Percentiles rank a stretch among this genome's conserved stretches.
Conservation (phyloP, 1,140 invertebrate genomes). For the Drosophila neocordata region DNA sequence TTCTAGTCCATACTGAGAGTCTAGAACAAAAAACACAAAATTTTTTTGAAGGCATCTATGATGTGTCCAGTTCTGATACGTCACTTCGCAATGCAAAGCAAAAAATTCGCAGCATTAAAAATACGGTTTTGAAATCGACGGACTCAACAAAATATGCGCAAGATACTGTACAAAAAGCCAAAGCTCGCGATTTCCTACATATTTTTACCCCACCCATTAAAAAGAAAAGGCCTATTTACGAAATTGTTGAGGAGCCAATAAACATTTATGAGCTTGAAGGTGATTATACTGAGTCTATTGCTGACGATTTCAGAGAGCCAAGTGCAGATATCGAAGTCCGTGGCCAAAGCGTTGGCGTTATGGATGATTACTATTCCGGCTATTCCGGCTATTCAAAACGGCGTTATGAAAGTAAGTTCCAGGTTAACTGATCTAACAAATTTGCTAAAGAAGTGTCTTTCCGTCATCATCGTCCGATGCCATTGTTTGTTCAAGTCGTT, state of each 20-base stretch:
- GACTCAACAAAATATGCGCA: slow-evolving; percentile 81
- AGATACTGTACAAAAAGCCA: slow-evolving; percentile 82
- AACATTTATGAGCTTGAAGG: slow-evolving; percentile 66
- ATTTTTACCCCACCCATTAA: slow-evolving; percentile 79
- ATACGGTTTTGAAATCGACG: slow-evolving; percentile 73
- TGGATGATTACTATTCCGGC: slow-evolving; percentile 81
- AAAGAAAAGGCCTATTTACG: slow-evolving; percentile 75
- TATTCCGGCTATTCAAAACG: slow-evolving; percentile 66
- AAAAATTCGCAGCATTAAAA: slow-evolving; percentile 81
- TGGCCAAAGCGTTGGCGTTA: slow-evolving; percentile 70
- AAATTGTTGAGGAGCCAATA: slow-evolving; percentile 77
- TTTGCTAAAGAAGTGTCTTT: slow-evolving; percentile 3
- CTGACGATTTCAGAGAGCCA: slow-evolving; percentile 78
- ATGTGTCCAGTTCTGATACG: slow-evolving; percentile 66
- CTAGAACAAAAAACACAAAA: slow-evolving; percentile 79
- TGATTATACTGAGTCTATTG: slow-evolving; percentile 77
- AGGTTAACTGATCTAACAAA: background rate
- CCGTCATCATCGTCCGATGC: slow-evolving; percentile 21
- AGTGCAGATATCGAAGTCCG: slow-evolving; percentile 70
- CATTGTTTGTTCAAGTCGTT: slow-evolving; percentile 4
- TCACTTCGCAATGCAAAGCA: slow-evolving; percentile 79
- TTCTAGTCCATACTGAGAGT: slow-evolving; percentile 77
- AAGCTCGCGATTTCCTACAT: slow-evolving; percentile 79
- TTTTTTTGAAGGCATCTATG: slow-evolving; percentile 80
- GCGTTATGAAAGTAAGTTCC: slow-evolving; percentile 78